Evolutionary conservation across 2,113 vertebrate species (phyloP).

Genomic region (Pluvianellus socialis): DNA sequence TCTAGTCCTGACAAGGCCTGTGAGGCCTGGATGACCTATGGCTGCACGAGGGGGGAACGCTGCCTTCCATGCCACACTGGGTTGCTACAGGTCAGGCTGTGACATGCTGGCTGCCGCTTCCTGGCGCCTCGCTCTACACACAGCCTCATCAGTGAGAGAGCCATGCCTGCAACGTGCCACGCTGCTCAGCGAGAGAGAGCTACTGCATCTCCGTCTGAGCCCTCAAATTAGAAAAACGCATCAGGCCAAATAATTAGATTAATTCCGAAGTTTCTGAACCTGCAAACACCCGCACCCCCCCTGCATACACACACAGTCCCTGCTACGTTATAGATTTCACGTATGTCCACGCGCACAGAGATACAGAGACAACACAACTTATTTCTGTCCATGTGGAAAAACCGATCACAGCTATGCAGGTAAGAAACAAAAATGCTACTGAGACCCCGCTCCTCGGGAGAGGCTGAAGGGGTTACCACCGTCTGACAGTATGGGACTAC

Average conservation of each 20-base stretch:
- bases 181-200: neutral
- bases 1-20: neutral
- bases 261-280: neutral
- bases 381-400: neutral
- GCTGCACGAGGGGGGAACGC: neutral
- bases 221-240: neutral
- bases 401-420: neutral
- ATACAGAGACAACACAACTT: neutral
- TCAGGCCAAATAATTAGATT: neutral
- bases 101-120: neutral
- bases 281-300: neutral
- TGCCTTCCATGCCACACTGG: conserved; percentile 1
- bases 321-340: neutral
- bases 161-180: neutral
- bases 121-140: neutral
- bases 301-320: neutral
- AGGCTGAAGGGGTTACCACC: neutral
- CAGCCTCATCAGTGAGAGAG: neutral
- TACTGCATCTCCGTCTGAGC: neutral
- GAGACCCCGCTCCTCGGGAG: neutral
- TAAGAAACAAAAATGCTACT: neutral
- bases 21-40: conserved; percentile 24
- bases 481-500: neutral
- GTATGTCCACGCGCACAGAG: rapidly evolving
- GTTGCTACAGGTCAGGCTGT: neutral